Conservation (phyloP, 2,113 vertebrate genomes). For the Sphyrna mokarran region DNA sequence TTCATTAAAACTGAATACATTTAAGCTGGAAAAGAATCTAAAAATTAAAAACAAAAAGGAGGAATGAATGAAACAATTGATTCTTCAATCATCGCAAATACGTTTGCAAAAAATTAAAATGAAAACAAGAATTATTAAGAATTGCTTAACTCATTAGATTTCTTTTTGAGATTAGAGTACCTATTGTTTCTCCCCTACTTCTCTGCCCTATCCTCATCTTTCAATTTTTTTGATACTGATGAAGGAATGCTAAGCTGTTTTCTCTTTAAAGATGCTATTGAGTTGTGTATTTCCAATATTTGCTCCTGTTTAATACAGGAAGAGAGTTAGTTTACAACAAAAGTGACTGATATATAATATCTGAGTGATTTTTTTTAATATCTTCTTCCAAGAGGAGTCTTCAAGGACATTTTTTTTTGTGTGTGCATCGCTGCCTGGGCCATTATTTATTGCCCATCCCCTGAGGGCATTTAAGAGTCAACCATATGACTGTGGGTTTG, state of each 20-base stretch:
- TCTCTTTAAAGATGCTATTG: not conserved
- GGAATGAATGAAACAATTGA: not conserved
- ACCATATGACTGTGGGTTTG: too few relatives aligned
- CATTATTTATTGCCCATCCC: too few relatives aligned
- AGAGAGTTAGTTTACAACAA: not conserved
- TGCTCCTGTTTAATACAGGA: not conserved
- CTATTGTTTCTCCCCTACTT: not conserved
- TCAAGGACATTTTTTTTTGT: too few relatives aligned
- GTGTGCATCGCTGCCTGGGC: too few relatives aligned
- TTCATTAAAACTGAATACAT: not conserved
- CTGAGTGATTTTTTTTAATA: too few relatives aligned
- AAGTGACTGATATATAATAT: not conserved
- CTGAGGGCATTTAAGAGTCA: too few relatives aligned
- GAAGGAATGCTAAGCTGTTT: not conserved
- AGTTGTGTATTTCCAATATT: not conserved
- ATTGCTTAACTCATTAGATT: not conserved
- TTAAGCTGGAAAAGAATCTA: not conserved
- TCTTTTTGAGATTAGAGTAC: not conserved
- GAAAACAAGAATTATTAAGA: not conserved
- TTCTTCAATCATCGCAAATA: not conserved
- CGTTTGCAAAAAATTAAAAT: not conserved
- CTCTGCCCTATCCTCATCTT: too few relatives aligned
- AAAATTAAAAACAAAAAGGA: not conserved
- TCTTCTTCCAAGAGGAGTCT: too few relatives aligned
- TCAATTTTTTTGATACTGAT: not conserved